Conservation (phyloP, 2,113 vertebrate species). For the Myiozetetes cayanensis region DNA sequence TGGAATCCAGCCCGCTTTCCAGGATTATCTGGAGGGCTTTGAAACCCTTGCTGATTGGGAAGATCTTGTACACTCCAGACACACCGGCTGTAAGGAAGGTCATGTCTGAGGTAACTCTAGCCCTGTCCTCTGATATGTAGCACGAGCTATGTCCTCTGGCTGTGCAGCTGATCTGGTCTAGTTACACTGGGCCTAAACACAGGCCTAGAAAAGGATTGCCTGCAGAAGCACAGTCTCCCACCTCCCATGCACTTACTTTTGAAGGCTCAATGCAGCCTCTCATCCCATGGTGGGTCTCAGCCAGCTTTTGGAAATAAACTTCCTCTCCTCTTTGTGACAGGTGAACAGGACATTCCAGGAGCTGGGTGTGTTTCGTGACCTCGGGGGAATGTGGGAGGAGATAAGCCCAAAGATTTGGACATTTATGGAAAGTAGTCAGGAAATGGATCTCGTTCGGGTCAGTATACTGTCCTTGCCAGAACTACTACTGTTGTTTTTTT, state of each 20-base stretch:
- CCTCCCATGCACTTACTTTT: neutral
- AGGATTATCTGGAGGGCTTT: constrained; percentile 95
- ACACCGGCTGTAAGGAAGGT: constrained; percentile 85
- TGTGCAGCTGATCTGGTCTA: neutral
- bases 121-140: neutral
- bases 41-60: constrained; percentile 93
- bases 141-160: neutral
- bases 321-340: constrained; percentile 65
- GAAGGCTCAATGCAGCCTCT: neutral
- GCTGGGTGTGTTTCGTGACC: constrained; percentile 88
- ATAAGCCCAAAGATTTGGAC: constrained; percentile 88
- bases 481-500: neutral
- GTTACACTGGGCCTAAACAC: neutral
- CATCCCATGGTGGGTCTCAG: neutral
- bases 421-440: constrained; percentile 90
- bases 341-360: constrained; percentile 98
- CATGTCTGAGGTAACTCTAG: constrained; percentile 86
- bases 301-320: neutral
- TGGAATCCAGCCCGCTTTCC: constrained; percentile 93
- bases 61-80: constrained; percentile 94
- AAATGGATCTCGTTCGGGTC: constrained; percentile 92
- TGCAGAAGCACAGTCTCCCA: neutral
- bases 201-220: neutral
- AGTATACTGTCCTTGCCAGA: constrained; percentile 30
- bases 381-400: constrained; percentile 95